Evolutionary conservation across 2,797 vertebrate genomes (phyloP).

Genomic region (Rhadinocentrus ornatus): DNA sequence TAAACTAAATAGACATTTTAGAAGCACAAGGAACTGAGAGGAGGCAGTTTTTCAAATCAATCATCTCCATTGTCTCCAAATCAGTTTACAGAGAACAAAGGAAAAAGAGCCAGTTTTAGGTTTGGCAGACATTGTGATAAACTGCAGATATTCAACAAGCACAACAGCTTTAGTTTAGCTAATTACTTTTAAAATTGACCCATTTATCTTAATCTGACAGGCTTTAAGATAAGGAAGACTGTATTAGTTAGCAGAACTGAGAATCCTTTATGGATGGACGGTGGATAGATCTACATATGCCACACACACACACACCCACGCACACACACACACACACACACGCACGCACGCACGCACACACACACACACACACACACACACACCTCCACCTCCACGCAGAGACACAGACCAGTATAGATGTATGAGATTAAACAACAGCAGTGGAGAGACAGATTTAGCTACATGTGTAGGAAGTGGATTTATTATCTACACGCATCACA

Average conservation of each 20-base stretch:
- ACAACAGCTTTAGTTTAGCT: constrained; percentile 46
- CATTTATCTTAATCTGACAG: constrained; percentile 76
- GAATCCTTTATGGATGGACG: constrained; percentile 48
- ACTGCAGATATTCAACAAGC: constrained; percentile 52
- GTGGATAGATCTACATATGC: constrained; percentile 25
- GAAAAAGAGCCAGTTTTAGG: constrained; percentile 61
- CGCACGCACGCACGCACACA: constrained; percentile 13
- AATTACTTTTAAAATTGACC: constrained; percentile 77
- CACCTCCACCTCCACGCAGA: background rate
- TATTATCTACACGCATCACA: constrained; percentile 6
- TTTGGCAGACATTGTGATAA: constrained; percentile 55
- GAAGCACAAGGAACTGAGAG: constrained; percentile 63
- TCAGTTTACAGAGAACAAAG: constrained; percentile 69
- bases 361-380: constrained; percentile 6
- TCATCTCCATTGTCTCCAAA: constrained; percentile 75
- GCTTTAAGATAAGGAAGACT: constrained; percentile 52
- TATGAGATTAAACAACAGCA: constrained; percentile 18
- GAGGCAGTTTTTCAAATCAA: constrained; percentile 74
- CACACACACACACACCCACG: constrained; percentile 7
- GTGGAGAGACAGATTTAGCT: constrained; percentile 9
- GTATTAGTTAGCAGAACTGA: constrained; percentile 38
- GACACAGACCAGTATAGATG: background rate
- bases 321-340: background rate
- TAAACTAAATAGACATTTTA: constrained; percentile 33
- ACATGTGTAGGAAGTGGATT: background rate